phyloP scores from a whole-genome alignment of 2,113 vertebrate genomes.

The Trichechus manatus region DNA sequence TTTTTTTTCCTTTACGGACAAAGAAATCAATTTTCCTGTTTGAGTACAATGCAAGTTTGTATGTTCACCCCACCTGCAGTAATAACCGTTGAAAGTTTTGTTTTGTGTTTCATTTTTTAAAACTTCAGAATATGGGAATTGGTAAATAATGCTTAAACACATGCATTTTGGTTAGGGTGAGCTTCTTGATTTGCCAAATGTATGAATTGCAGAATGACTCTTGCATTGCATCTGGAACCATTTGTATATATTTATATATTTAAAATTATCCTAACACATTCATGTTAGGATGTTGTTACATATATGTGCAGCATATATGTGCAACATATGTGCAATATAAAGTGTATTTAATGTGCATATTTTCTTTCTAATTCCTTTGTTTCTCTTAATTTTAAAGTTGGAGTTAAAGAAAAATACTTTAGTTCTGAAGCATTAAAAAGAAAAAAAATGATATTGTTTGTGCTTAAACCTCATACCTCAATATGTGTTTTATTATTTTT shows the following conservation, averaged over 20 bases:
- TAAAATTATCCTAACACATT: background rate
- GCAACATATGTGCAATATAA: background rate
- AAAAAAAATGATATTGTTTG: background rate
- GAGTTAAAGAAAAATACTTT: background rate
- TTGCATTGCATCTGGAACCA: background rate
- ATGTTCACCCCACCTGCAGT: background rate
- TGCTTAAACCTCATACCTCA: background rate
- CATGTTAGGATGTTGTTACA: background rate
- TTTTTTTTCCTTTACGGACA: background rate
- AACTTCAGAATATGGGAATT: background rate
- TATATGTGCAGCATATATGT: background rate
- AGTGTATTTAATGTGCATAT: background rate
- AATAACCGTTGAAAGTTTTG: background rate
- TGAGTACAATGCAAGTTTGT: background rate
- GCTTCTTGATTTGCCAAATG: background rate
- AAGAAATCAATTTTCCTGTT: background rate
- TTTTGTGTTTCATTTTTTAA: background rate
- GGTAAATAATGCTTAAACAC: background rate
- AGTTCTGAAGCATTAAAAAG: background rate
- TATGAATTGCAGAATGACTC: background rate
- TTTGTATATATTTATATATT: background rate
- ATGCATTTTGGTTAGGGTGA: background rate
- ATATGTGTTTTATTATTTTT: conserved; percentile 9
- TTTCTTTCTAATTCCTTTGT: background rate
- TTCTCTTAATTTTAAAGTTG: conserved; percentile 31